Base-by-base conservation (phyloP, 2,888 invertebrate genomes). In the Atherix ibis region DNA sequence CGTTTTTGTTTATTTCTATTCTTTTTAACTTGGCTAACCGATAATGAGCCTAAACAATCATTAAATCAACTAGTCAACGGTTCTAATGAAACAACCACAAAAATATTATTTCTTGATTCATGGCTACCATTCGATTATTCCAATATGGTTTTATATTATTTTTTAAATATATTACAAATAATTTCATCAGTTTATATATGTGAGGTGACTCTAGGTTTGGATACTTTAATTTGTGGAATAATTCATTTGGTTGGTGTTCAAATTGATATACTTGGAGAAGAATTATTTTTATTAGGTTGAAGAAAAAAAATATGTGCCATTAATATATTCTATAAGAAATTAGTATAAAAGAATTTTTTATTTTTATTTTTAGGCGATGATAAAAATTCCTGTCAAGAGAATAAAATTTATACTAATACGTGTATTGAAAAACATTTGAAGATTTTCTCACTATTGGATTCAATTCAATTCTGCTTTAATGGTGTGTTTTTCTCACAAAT, bases 111-210 rank as follows among this genome's bases (percentile, higher is more conserved):
- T 26, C 6, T 26, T 12, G 28, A 27, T 17, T 13, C 19, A 5
- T 34, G 34, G 34, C n/a, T 27, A 9, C 34, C 34, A 2, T 34
- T 27, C 14, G 34, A 34, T 12, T 34, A 34, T 18, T 9, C n/a
- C 9, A 9, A 12, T 9, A 34, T 13, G 18, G 27, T 19, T 18
- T 45, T 44, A 9, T 58, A 52, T 40, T 50, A 50, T 38, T 29
- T 51, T 10, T 44, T 48, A 18, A 59, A 50, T 34, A 35, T 42
- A 5, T 57, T 57, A 37, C 56, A 60, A 47, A 48, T 51, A 16
- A 16, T 50, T 3, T 44, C 46, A 1, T 49, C 54, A 0, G 31
- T 44, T 4, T 38, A 54, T 16, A 47, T 52, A 36, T 56, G 50
- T 2, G 34, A 49, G 3, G 46, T 47, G 16, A 53, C 54, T 40